Conservation (phyloP, 1,140 invertebrate genomes). For the Drosophila kikkawai region DNA sequence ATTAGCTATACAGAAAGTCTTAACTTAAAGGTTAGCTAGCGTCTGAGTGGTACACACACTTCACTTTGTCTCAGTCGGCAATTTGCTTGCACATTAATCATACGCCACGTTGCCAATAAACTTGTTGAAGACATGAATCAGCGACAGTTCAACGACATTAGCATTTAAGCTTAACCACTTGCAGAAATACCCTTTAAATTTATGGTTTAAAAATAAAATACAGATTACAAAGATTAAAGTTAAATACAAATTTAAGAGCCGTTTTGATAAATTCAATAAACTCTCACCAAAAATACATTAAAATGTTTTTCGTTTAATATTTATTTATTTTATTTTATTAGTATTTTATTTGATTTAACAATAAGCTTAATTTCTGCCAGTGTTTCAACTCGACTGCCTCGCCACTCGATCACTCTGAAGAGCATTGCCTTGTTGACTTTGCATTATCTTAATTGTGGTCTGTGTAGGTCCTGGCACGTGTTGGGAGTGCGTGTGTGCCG, state of each 20-base stretch:
- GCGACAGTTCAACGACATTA: conserved; percentile 53
- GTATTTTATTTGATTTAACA: too few relatives aligned
- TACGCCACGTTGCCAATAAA: conserved; percentile 50
- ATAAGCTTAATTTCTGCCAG: conserved; percentile 2
- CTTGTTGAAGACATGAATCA: conserved; percentile 31
- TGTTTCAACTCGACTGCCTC: conserved; percentile 9
- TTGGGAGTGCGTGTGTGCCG: conserved; percentile 24
- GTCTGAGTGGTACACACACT: conserved; percentile 26
- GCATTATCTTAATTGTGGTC: conserved; percentile 75
- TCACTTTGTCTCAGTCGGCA: conserved; percentile 27
- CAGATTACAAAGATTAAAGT: too few relatives aligned
- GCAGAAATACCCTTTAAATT: neutral
- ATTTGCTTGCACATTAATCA: conserved; percentile 63
- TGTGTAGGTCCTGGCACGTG: conserved; percentile 47
- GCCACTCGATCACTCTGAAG: conserved; percentile 25
- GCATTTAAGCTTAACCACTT: conserved; percentile 7
- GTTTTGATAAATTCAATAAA: too few relatives aligned
- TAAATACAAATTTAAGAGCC: neutral
- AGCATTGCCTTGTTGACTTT: conserved; percentile 37
- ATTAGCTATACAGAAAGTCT: neutral
- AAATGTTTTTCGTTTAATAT: too few relatives aligned
- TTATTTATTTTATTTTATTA: too few relatives aligned
- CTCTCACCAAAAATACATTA: too few relatives aligned
- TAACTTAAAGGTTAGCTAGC: conserved; percentile 11
- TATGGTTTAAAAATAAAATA: neutral